phyloP scores from a whole-genome alignment of 1,140 invertebrate genomes.

The Anastrepha obliqua region DNA sequence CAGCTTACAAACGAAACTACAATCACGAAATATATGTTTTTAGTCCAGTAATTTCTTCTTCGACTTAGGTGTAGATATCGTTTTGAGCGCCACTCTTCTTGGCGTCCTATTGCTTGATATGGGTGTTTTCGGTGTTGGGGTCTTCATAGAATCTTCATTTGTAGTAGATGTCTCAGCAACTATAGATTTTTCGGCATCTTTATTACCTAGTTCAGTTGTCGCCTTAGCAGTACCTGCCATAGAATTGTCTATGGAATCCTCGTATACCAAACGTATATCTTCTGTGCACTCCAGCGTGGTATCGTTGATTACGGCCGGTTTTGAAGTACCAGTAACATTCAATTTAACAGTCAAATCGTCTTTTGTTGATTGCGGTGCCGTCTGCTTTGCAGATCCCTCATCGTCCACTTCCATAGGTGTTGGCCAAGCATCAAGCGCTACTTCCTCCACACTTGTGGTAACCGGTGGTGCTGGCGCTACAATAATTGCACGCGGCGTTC shows the following conservation, averaged over 20 bases:
- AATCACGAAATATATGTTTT: background rate
- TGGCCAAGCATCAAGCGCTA: conserved; percentile 77
- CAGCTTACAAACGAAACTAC: background rate
- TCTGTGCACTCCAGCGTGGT: conserved; percentile 74
- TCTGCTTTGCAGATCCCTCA: conserved; percentile 62
- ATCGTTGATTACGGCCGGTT: conserved; percentile 71
- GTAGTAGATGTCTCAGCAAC: background rate
- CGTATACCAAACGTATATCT: conserved; percentile 82
- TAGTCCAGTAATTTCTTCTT: conserved; percentile 76
- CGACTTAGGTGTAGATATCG: conserved; percentile 84
- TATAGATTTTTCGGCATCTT: background rate
- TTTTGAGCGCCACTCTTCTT: conserved; percentile 82
- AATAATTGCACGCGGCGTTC: conserved; percentile 65
- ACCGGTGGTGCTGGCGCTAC: conserved; percentile 56
- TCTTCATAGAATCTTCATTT: conserved; percentile 67
- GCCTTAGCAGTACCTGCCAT: conserved; percentile 40
- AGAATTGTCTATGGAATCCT: conserved; percentile 75
- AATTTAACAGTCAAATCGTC: conserved; percentile 1
- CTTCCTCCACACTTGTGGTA: conserved; percentile 72
- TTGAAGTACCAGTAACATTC: conserved; percentile 11
- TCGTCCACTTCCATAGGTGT: conserved; percentile 32
- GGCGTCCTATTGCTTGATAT: conserved; percentile 76
- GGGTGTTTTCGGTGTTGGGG: conserved; percentile 62
- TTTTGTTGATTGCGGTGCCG: conserved; percentile 30
- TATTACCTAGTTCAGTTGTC: conserved; percentile 59